Conservation (phyloP, 2,113 vertebrate genomes). For the Suncus etruscus region DNA sequence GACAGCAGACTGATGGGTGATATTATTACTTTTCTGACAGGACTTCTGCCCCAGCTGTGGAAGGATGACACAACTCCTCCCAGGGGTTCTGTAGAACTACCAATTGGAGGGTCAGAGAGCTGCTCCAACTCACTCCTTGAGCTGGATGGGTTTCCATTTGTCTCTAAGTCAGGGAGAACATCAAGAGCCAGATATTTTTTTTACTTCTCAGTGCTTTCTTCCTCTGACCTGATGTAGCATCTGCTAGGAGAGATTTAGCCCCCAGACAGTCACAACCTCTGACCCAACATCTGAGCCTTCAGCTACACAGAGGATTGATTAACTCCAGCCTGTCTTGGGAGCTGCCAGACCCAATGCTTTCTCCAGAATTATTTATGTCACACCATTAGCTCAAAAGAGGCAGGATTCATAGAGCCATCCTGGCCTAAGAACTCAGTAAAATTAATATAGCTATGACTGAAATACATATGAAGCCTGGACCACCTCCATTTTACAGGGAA, state of each 20-base stretch:
- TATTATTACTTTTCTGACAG: background rate
- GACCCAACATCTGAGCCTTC: constrained; percentile 49
- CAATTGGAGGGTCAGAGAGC: background rate
- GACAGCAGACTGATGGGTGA: background rate
- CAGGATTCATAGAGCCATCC: constrained; percentile 79
- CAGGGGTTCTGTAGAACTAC: background rate
- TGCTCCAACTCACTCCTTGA: background rate
- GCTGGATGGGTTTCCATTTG: background rate
- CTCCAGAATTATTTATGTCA: constrained; percentile 83
- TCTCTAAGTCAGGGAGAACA: background rate
- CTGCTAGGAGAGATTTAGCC: constrained; percentile 46
- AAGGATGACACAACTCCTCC: background rate
- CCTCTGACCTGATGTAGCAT: background rate
- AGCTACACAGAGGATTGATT: constrained; percentile 53
- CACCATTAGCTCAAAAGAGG: constrained; percentile 82
- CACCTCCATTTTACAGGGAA: constrained; percentile 35
- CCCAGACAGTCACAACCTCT: constrained; percentile 50
- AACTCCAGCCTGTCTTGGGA: constrained; percentile 68
- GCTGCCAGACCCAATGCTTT: constrained; percentile 55
- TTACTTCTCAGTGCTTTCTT: background rate
- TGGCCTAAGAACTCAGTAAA: constrained; percentile 78
- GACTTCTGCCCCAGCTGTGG: background rate
- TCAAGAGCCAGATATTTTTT: background rate
- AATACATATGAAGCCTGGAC: constrained; percentile 73
- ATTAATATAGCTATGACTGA: constrained; percentile 83